phyloP scores from a whole-genome alignment of 2,113 vertebrate genomes.

The Mobula hypostoma region DNA sequence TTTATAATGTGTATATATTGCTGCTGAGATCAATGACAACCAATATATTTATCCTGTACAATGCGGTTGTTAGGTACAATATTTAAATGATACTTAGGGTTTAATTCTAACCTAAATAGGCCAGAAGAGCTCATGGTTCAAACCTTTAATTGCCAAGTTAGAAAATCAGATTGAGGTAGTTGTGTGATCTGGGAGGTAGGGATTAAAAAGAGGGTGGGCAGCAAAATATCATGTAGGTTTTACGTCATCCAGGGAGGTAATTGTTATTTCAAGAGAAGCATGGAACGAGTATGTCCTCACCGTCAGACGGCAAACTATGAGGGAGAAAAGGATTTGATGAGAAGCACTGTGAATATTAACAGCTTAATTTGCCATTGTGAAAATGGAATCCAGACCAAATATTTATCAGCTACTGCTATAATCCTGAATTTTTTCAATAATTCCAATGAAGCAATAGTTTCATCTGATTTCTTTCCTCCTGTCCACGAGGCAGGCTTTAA shows the following conservation, averaged over 20 bases:
- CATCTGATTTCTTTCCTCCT: neutral
- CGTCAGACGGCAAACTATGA: neutral
- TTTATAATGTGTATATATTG: neutral
- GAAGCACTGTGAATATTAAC: neutral
- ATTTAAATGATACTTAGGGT: neutral
- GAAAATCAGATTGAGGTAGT: neutral
- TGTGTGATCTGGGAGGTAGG: neutral
- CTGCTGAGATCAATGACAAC: neutral
- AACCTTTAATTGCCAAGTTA: neutral
- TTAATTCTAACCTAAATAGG: neutral
- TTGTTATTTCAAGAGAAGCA: neutral
- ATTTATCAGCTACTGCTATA: neutral
- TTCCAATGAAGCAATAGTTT: constrained; percentile 6
- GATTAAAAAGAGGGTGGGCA: neutral
- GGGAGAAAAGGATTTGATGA: neutral
- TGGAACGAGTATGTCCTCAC: neutral
- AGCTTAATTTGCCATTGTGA: neutral
- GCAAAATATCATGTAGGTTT: neutral
- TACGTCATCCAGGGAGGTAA: neutral
- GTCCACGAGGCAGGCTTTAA: neutral
- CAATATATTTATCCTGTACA: neutral
- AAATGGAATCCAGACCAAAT: neutral
- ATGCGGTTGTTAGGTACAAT: neutral
- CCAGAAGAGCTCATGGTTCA: neutral
- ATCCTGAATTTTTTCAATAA: neutral